Percentiles rank a stretch among this genome's conserved stretches.
Evolutionary conservation across 2,113 vertebrate genomes (phyloP).

Genomic region (Oostethus manadensis): DNA sequence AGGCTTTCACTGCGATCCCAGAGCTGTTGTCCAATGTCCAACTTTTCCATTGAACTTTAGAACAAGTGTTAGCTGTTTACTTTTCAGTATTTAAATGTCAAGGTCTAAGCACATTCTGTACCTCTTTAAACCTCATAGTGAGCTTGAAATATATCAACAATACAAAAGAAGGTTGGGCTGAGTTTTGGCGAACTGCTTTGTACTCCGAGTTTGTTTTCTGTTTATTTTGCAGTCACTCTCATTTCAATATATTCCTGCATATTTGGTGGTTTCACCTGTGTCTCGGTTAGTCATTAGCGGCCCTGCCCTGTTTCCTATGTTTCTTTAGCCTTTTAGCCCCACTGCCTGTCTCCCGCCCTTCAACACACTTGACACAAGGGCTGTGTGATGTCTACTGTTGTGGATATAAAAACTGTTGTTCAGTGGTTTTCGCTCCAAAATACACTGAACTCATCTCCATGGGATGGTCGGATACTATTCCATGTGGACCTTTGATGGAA

Average conservation of each 20-base stretch:
- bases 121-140: conserved; percentile 4
- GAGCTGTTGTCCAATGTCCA: conserved; percentile 38
- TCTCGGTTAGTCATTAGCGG: not conserved
- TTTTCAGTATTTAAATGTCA: conserved; percentile 27
- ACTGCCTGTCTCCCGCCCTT: conserved; percentile 2
- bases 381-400: conserved; percentile 46
- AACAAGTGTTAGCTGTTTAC: conserved; percentile 17
- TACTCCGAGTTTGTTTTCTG: not conserved
- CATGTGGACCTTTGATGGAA: conserved; percentile 49
- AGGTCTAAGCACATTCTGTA: conserved; percentile 12
- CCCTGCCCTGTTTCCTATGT: not conserved
- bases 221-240: not conserved
- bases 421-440: conserved; percentile 47
- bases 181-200: not conserved
- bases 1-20: conserved; percentile 40
- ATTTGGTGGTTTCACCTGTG: not conserved
- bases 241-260: not conserved
- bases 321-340: not conserved
- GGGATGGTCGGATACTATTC: conserved; percentile 56
- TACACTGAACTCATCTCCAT: conserved; percentile 53
- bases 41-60: conserved; percentile 29
- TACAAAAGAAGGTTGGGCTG: not conserved
- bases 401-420: conserved; percentile 46
- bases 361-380: conserved; percentile 22
- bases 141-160: not conserved